Conservation (phyloP, 92 coral and sea anemone species). For the Actinostola sp. region DNA sequence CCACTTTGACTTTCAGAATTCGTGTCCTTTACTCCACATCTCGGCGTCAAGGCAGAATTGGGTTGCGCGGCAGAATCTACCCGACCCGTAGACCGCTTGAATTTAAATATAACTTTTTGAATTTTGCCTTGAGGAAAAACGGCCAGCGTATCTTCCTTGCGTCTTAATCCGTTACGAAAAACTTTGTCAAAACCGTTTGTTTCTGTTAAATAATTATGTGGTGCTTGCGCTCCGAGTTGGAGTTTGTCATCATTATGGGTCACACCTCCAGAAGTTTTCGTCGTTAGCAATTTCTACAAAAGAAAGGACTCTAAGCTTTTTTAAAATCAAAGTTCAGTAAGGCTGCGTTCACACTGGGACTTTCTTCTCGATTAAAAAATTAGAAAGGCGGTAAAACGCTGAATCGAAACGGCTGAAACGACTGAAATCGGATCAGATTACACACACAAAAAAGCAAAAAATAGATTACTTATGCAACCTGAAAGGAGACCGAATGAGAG, state of each 20-base stretch:
- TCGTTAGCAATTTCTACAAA: slow-evolving; percentile 7
- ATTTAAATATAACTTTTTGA: slow-evolving; percentile 5
- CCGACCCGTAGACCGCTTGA: slow-evolving; percentile 25
- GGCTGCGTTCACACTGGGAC: too few relatives aligned
- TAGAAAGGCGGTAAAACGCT: too few relatives aligned
- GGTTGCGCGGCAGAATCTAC: slow-evolving; percentile 27
- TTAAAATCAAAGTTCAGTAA: background rate
- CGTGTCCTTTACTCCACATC: slow-evolving; percentile 53
- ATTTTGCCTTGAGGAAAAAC: slow-evolving; percentile 21
- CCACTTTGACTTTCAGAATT: background rate
- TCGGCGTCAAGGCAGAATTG: slow-evolving; percentile 13
- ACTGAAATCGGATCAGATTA: too few relatives aligned
- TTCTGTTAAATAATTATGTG: slow-evolving; percentile 6
- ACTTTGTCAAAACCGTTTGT: background rate
- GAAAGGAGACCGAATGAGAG: too few relatives aligned
- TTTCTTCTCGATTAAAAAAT: too few relatives aligned
- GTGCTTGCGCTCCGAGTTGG: slow-evolving; percentile 4
- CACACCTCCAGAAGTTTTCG: background rate
- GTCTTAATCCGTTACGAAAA: slow-evolving; percentile 2
- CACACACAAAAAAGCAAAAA: too few relatives aligned
- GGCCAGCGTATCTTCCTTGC: slow-evolving; percentile 27
- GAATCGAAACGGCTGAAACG: too few relatives aligned
- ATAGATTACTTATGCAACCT: too few relatives aligned
- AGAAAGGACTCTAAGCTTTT: background rate
- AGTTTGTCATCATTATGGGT: slow-evolving; percentile 17